Base-by-base conservation (phyloP, 1,140 invertebrate species). In the Heterodera schachtii region DNA sequence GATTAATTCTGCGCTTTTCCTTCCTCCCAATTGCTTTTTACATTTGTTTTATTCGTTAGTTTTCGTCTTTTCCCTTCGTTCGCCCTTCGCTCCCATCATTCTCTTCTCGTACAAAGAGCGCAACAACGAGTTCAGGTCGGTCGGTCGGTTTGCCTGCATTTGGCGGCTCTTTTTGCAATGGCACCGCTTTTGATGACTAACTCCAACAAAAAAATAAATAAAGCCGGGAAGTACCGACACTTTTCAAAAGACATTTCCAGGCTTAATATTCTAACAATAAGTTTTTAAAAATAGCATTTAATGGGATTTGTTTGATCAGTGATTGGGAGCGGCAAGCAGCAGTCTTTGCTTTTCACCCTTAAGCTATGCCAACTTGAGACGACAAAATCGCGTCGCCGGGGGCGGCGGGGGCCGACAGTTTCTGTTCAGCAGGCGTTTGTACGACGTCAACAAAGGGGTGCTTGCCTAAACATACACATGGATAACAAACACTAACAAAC, bases 31-130 rank as follows among this genome's bases (percentile, higher is more conserved):
- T 19, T 64, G 11, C 57, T 19, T 64, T 6, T 52, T 11, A 11
- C 49, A 8, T 2, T 52, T 52, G 0, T 21, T 49, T 78, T 21
- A 64, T 67, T 47, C 46, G 21, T 44, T 19, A 31, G 31, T 31
- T 31, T 31, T 4, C 6, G 19, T 44, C 16, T 76, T 49, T 31
- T 31, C 44, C 44, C 57, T n/a, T 19, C 75, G 41, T 52, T 19
- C 57, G 57, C 13, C 5, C 43, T 43, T 41, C 44, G 44, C 77
- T 43, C 41, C 79, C 86, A 86, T 87, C 77, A 87, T 86, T 87
- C 84, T 86, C 79, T 86, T 86, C 83, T 87, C 86, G 47, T 86
- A 86, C 82, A 83, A 86, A 57, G 85, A 86, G 76, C 86, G 85
- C 41, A 86, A 86, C 73, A 87, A 87, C 47, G 86, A 87, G 71